Percentiles rank a stretch among this genome's conserved stretches.
Evolutionary conservation across 92 coral and sea anemone species (phyloP).

Genomic region (Micromussa lordhowensis): DNA sequence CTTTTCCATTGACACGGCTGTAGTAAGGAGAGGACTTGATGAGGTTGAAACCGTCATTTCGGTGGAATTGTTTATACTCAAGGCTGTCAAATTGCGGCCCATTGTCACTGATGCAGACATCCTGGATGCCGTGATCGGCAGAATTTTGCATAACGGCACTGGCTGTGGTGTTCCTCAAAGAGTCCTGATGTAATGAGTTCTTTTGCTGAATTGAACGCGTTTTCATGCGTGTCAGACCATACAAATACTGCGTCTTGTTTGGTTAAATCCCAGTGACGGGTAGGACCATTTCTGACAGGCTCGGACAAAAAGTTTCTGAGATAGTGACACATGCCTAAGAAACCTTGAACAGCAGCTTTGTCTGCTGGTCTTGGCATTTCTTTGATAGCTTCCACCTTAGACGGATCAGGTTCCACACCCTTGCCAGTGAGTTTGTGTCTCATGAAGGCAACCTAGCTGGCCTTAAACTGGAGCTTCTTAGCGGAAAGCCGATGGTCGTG

Average conservation of each 20-base stretch:
- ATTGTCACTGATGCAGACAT: constrained; percentile 28
- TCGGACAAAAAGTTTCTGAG: constrained; percentile 31
- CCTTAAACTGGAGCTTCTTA: constrained; percentile 29
- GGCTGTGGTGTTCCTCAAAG: constrained; percentile 18
- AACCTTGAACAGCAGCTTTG: constrained; percentile 31
- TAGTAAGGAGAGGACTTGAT: constrained; percentile 18
- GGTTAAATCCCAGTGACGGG: not conserved
- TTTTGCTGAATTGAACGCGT: not conserved
- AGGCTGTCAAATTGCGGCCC: constrained; percentile 34
- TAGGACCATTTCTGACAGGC: not conserved
- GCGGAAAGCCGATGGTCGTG: no score
- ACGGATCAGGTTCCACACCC: constrained; percentile 53
- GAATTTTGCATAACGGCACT: constrained; percentile 10
- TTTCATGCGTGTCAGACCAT: not conserved
- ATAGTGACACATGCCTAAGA: constrained; percentile 54
- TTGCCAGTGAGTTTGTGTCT: no score
- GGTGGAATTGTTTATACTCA: no score
- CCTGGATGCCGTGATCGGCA: constrained; percentile 24
- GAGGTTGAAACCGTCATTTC: constrained; percentile 8
- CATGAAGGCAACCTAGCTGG: constrained; percentile 36
- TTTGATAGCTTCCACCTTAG: constrained; percentile 43
- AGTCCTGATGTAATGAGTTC: not conserved
- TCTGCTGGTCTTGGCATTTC: constrained; percentile 52
- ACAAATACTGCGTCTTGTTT: not conserved
- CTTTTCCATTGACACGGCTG: constrained; percentile 15